phyloP scores from a whole-genome alignment of 1,140 invertebrate genomes.

The Drosophila truncata region DNA sequence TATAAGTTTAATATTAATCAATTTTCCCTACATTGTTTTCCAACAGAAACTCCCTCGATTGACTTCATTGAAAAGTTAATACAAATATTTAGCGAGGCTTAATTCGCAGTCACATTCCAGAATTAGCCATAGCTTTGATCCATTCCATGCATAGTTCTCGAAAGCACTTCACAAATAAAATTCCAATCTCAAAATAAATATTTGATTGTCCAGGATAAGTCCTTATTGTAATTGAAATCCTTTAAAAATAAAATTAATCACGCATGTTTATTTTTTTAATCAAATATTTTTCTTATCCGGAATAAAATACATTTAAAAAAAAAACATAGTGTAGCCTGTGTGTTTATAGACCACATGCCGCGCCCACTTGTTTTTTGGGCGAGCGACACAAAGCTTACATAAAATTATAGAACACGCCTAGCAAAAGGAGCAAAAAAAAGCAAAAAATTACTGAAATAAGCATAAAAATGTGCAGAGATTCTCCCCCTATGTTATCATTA shows the following conservation, averaged over 20 bases:
- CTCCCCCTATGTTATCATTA: conserved; percentile 58
- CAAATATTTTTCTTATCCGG: conserved; percentile 41
- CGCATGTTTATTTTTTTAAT: conserved; percentile 23
- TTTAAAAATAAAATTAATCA: conserved; percentile 56
- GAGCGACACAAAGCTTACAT: conserved; percentile 47
- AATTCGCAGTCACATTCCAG: neutral
- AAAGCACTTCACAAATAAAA: conserved; percentile 8
- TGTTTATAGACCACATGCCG: conserved; percentile 45
- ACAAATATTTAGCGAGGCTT: neutral
- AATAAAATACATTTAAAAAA: conserved; percentile 22
- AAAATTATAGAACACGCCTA: conserved; percentile 66
- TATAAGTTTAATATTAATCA: neutral
- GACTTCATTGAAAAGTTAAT: conserved; percentile 1
- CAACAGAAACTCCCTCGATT: neutral
- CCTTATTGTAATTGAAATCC: conserved; percentile 37
- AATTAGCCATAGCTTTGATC: neutral
- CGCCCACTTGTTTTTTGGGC: conserved; percentile 52
- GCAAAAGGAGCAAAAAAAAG: conserved; percentile 21
- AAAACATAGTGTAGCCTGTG: conserved; percentile 3
- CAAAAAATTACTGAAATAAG: conserved; percentile 58
- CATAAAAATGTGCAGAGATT: conserved; percentile 55
- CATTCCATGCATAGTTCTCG: conserved; percentile 19
- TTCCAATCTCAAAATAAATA: conserved; percentile 37
- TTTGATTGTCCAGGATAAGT: conserved; percentile 24
- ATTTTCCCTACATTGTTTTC: neutral